A percentile compares a stretch with the other conserved stretches of the same genome.
These are phyloP conservation scores for Pantherophis alleghaniensis DNA, from an alignment of 2,797 vertebrate genomes.

Conservation along the genomic window DNA sequence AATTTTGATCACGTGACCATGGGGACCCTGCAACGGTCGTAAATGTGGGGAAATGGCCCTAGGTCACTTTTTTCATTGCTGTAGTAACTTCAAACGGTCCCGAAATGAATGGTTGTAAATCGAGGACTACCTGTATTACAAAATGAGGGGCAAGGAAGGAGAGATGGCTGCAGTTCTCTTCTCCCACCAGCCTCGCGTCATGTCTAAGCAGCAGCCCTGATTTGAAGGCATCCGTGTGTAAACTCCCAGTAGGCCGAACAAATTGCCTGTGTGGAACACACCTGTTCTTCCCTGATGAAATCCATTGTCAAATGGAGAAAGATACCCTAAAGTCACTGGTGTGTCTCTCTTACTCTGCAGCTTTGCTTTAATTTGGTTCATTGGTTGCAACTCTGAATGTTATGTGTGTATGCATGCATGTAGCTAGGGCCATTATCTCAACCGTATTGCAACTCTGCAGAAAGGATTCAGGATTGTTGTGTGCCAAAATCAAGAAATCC, in stretches of 20 bases:
- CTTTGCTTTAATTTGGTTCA: background rate
- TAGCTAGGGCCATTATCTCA: background rate
- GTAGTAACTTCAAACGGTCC: background rate
- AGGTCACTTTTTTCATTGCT: background rate
- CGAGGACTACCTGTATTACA: background rate
- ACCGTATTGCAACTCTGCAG: background rate
- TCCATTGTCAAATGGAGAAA: background rate
- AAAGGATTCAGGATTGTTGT: background rate
- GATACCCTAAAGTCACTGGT: background rate
- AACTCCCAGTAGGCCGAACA: conserved; percentile 67
- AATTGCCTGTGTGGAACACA: conserved; percentile 61
- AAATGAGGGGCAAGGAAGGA: background rate
- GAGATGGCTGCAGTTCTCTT: background rate
- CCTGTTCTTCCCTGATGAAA: conserved; percentile 69
- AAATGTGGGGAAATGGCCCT: background rate
- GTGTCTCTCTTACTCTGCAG: background rate
- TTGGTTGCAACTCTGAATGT: background rate
- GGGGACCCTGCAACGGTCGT: background rate
- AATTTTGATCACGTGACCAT: background rate
- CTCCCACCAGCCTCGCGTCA: accelerated
- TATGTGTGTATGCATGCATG: background rate
- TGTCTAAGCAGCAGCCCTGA: conserved; percentile 55
- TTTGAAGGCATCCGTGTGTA: conserved; percentile 69
- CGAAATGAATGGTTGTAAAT: background rate
- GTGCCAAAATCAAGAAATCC: background rate